These are phyloP conservation scores for Azemiops feae DNA, from an alignment of 2,113 vertebrate species.

Conservation along the genomic window DNA sequence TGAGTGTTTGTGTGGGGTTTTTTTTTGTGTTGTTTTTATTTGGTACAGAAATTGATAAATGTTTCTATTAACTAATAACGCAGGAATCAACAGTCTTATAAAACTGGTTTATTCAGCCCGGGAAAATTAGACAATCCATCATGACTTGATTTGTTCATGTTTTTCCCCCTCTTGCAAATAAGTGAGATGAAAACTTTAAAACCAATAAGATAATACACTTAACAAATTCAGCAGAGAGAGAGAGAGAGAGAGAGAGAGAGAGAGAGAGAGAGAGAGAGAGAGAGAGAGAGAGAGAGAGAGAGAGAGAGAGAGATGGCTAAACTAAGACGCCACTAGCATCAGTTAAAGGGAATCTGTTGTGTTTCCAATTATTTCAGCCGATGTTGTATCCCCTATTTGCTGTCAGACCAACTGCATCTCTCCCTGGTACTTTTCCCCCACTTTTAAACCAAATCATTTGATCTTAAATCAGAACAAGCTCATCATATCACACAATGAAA, in stretches of 20 bases:
- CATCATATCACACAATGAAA: constrained; percentile 77
- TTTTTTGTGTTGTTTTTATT: constrained; percentile 43
- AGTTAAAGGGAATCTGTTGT: constrained; percentile 70
- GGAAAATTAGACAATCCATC: constrained; percentile 99
- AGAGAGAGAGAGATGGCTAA: constrained; percentile 72
- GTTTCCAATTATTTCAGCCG: constrained; percentile 79
- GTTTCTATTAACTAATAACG: constrained; percentile 97
- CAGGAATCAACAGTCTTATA: constrained; percentile 96
- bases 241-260: constrained; percentile 64
- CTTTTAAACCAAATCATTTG: constrained; percentile 77
- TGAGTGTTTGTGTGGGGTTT: background rate
- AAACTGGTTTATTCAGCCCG: constrained; percentile 91
- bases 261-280: constrained; percentile 65
- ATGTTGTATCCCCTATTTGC: constrained; percentile 75
- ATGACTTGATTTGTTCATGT: constrained; percentile 92
- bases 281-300: constrained; percentile 47
- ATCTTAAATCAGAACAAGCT: constrained; percentile 82
- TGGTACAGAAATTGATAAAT: constrained; percentile 85
- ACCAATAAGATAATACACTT: constrained; percentile 82
- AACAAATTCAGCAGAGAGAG: constrained; percentile 76
- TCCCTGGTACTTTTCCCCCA: constrained; percentile 49
- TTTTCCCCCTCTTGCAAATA: constrained; percentile 75
- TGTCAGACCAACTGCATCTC: constrained; percentile 71
- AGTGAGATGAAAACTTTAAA: constrained; percentile 82
- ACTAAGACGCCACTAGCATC: constrained; percentile 75